Percentiles rank a stretch among this genome's conserved stretches.
phyloP scores from a whole-genome alignment of 53 echinoderm and acorn worm genomes.

The Actinopyga echinites region DNA sequence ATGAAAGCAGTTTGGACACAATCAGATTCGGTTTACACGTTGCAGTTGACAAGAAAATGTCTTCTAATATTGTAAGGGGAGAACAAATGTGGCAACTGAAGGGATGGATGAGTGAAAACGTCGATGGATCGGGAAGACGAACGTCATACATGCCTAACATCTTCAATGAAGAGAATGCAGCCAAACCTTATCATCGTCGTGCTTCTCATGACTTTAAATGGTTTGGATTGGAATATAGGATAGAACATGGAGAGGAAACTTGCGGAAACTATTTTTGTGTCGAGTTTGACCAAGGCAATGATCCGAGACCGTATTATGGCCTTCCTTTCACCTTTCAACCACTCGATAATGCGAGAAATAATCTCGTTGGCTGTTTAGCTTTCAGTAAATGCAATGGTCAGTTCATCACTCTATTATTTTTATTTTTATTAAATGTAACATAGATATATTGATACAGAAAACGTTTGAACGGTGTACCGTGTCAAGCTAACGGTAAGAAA shows the following conservation, averaged over 20 bases:
- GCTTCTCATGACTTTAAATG: background rate
- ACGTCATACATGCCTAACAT: background rate
- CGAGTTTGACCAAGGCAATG: background rate
- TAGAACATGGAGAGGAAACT: background rate
- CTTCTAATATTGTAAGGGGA: background rate
- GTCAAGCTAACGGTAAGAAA: too few relatives aligned
- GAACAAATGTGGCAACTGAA: background rate
- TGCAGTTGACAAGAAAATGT: background rate
- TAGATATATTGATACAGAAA: too few relatives aligned
- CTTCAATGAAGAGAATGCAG: background rate
- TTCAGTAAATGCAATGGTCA: too few relatives aligned
- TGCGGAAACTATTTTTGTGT: background rate
- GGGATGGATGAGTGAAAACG: background rate
- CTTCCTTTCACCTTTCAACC: background rate
- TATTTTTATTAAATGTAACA: too few relatives aligned
- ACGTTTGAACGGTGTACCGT: too few relatives aligned
- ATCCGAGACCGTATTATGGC: background rate
- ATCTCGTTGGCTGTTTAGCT: too few relatives aligned
- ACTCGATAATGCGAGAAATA: too few relatives aligned
- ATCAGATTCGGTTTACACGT: background rate
- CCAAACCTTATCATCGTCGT: background rate
- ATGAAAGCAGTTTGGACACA: background rate
- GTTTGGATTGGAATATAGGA: background rate
- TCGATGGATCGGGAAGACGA: background rate
- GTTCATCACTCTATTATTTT: too few relatives aligned